Conservation (phyloP, 2,888 invertebrate genomes). For the Eremobia ochroleuca region DNA sequence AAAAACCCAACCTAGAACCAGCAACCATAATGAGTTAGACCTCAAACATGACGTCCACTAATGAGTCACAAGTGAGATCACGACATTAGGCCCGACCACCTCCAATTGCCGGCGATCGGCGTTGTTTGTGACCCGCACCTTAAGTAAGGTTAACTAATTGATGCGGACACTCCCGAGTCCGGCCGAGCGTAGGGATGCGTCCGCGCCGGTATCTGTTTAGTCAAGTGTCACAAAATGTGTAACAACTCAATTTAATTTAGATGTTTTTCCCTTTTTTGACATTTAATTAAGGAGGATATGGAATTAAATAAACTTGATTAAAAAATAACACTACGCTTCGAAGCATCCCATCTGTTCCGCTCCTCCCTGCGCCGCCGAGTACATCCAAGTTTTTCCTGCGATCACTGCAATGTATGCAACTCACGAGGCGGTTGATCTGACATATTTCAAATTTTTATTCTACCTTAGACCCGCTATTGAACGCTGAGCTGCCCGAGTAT, state of each 20-base stretch:
- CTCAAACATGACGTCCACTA: slow-evolving; percentile 19
- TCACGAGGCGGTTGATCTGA: neutral
- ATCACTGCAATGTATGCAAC: neutral
- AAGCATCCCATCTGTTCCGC: neutral
- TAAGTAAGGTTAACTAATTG: slow-evolving; percentile 90
- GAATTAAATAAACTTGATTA: slow-evolving; percentile 23
- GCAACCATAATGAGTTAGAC: slow-evolving; percentile 12
- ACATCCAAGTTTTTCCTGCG: neutral
- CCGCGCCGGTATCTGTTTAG: slow-evolving; percentile 10
- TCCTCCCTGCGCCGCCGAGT: neutral
- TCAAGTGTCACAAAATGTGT: slow-evolving; percentile 44
- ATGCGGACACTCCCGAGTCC: slow-evolving; percentile 74
- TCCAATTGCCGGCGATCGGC: slow-evolving; percentile 71
- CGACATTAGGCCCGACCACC: slow-evolving; percentile 65
- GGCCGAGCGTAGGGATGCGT: slow-evolving; percentile 71
- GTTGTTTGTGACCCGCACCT: slow-evolving; percentile 89
- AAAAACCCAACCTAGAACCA: neutral
- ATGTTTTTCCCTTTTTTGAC: slow-evolving; percentile 7
- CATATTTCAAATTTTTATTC: neutral
- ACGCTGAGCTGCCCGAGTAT: neutral
- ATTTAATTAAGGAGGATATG: neutral
- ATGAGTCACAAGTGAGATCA: slow-evolving; percentile 67
- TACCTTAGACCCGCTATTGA: neutral
- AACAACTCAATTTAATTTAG: slow-evolving; percentile 46
- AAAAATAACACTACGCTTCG: neutral